Evolutionary conservation across 2,888 invertebrate genomes (phyloP).

Genomic region (Diloba caeruleocephala): DNA sequence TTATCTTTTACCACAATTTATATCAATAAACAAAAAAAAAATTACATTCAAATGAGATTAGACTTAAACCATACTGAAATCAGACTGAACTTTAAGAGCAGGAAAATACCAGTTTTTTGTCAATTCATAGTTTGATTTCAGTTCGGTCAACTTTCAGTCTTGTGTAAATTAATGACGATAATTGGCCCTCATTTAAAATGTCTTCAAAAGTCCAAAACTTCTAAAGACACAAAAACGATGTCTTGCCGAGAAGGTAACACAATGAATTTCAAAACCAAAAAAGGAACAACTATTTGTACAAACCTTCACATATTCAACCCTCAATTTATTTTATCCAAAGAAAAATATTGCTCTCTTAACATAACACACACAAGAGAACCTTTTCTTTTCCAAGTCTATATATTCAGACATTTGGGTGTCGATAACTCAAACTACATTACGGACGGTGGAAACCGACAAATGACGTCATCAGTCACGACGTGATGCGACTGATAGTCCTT

Average conservation of each 20-base stretch:
- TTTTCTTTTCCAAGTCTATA: conserved; percentile 31
- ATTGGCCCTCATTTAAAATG: no score
- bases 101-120: no score
- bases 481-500: conserved; percentile 9
- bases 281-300: conserved; percentile 5
- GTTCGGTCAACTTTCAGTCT: no score
- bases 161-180: no score
- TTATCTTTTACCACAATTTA: no score
- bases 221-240: no score
- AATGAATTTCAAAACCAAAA: conserved; percentile 9
- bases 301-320: conserved; percentile 3
- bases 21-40: no score
- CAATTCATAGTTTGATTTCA: no score
- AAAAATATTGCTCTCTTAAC: conserved; percentile 26
- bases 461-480: conserved; percentile 36
- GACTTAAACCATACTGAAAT: no score
- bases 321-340: conserved; percentile 17
- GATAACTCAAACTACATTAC: conserved; percentile 39
- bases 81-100: no score
- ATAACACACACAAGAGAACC: conserved; percentile 13
- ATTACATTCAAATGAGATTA: no score
- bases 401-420: conserved; percentile 23
- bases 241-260: neutral
- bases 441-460: conserved; percentile 29
- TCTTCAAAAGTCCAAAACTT: no score